Evolutionary conservation across 92 coral and sea anemone genomes (phyloP), one percentile per base, ranked within the genome.

Genomic region (Diadumene lineata): DNA sequence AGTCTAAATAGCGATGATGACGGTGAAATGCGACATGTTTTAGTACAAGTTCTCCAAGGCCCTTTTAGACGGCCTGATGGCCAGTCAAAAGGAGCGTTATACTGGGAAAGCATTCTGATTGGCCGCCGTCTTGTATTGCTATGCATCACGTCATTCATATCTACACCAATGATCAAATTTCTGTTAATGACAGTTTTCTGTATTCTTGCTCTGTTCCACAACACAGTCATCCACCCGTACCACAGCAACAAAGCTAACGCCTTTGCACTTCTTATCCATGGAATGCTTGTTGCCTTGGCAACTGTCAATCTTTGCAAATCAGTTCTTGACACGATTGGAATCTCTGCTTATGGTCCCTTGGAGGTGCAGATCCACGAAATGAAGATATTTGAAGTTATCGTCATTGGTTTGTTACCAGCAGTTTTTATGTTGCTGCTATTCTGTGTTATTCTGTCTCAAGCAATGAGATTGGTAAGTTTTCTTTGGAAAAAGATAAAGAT

Each of bases 101-200:
- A 81, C 81, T 86, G 90, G 90, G 83, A 86, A 48, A 81, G 90
- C 56, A 76, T 81, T 56, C 69, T 84, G 66, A 84, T 72, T 56
- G 89, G 81, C 31, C 81, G 89, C 27, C 85, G 89, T 31, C 80
- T 86, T 51, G 72, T 81, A 55, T 60, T 81, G 24, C 34, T 81
- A 28, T 56, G 62, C 25, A 50, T 81, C n/a, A 31, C 32, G 27
- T 64, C 81, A 19, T 81, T 74, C 24, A 43, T 86, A 66, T n/a
- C 86, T 4, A 79, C 78, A 15, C 86, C 86, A 23, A 56, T 76
- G 66, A 10, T 75, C 21, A 82, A 83, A 13, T 65, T 86, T 1
- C 62, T 86, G 25, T 53, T 43, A n/a, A 81, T 81, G 79, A 77
- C 82, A 24, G 34, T 82, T 19, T 44, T 77, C 51, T 81, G 79